Evolutionary conservation across 2,113 vertebrate genomes (phyloP).

Genomic region (Caretta caretta): DNA sequence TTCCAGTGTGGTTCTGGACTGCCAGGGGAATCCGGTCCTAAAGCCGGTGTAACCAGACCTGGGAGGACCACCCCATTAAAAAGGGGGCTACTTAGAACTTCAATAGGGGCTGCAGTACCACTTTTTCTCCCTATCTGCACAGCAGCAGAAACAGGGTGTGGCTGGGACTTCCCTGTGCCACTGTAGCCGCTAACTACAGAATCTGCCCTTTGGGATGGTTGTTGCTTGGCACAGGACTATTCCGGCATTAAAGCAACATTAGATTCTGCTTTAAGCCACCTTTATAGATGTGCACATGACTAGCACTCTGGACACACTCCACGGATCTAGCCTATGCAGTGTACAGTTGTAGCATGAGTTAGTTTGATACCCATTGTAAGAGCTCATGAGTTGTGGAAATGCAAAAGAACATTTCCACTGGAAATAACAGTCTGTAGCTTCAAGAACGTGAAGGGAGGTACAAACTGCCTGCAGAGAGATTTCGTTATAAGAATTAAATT

Average conservation of each 20-base stretch:
- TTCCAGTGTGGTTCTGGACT: neutral
- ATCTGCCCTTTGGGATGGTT: neutral
- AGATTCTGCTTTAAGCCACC: neutral
- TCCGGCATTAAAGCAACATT: neutral
- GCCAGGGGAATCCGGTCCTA: neutral
- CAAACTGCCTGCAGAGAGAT: neutral
- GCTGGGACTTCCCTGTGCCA: no score
- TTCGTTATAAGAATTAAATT: neutral
- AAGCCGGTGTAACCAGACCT: no score
- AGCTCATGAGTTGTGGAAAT: neutral
- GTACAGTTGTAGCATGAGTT: neutral
- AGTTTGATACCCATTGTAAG: neutral
- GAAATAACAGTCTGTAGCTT: neutral
- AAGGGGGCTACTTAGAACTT: no score
- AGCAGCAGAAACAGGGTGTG: no score
- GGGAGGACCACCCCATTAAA: no score
- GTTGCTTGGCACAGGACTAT: neutral
- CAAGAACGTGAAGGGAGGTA: neutral
- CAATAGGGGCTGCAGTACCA: no score
- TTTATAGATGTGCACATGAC: neutral
- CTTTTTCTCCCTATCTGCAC: neutral
- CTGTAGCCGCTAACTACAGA: neutral
- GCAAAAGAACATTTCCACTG: neutral
- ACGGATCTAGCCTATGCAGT: neutral
- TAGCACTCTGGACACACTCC: neutral